Conservation (phyloP, 2,888 invertebrate genomes). For the Hetaerina titia region DNA sequence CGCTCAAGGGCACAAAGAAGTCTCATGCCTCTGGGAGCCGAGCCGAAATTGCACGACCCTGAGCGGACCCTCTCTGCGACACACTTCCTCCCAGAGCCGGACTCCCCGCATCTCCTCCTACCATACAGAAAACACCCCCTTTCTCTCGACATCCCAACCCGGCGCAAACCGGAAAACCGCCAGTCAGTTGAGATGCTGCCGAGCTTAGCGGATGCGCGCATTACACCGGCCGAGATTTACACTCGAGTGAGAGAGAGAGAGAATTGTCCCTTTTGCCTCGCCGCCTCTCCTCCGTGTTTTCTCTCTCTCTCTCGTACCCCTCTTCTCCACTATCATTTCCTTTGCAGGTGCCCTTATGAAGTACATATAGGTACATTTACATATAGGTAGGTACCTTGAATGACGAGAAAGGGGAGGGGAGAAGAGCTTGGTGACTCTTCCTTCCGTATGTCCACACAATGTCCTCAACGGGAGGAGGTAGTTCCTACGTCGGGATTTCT, state of each 20-base stretch:
- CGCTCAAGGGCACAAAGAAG: neutral
- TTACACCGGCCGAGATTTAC: slow-evolving; percentile 5
- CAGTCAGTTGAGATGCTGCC: slow-evolving; percentile 17
- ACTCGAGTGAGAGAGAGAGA: neutral
- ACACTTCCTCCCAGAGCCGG: neutral
- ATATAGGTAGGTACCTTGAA: neutral
- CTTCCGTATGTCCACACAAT: neutral
- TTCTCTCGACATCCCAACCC: neutral
- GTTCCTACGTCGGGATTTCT: neutral
- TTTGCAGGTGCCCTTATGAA: neutral
- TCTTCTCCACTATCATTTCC: neutral
- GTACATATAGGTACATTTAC: neutral
- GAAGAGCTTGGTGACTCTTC: neutral
- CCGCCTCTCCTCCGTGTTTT: neutral
- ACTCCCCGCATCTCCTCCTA: neutral
- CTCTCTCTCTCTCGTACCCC: neutral
- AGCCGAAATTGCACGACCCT: too few species aligned
- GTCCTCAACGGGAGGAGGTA: neutral
- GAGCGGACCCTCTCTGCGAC: neutral
- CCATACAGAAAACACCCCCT: neutral
- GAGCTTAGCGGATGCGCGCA: neutral
- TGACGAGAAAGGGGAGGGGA: neutral
- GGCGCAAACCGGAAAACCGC: slow-evolving; percentile 20
- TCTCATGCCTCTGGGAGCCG: too few species aligned
- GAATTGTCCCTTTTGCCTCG: neutral